A percentile compares a stretch with the other conserved stretches of the same genome.
These are phyloP conservation scores for Orycteropus afer DNA, from an alignment of 2,113 vertebrate species.

Conservation along the genomic window DNA sequence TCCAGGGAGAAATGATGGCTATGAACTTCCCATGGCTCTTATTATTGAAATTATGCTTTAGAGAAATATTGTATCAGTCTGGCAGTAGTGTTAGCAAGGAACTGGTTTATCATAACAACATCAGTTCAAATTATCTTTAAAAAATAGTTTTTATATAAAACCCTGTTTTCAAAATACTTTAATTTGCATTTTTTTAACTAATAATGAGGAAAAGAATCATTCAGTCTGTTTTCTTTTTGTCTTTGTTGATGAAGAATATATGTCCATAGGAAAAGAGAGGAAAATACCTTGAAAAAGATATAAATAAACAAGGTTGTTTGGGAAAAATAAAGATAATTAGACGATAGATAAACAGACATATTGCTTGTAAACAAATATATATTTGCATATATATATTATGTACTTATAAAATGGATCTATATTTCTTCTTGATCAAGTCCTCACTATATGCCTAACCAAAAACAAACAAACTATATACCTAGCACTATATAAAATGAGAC, in stretches of 20 bases:
- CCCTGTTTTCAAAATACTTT: conserved; percentile 29
- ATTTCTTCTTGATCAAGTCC: not conserved
- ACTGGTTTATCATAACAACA: not conserved
- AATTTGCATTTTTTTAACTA: conserved; percentile 72
- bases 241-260: conserved; percentile 47
- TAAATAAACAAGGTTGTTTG: not conserved
- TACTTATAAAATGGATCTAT: not conserved
- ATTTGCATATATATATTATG: not conserved
- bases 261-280: not conserved
- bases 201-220: conserved; percentile 32
- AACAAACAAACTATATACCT: too few species aligned
- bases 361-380: not conserved
- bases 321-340: not conserved
- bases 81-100: not conserved
- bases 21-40: not conserved
- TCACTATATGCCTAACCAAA: not conserved
- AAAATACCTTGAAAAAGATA: conserved; percentile 22
- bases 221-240: conserved; percentile 51
- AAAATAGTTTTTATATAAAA: too few species aligned
- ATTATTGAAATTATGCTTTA: not conserved
- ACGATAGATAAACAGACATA: not conserved
- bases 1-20: not conserved
- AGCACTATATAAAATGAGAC: not conserved
- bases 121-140: not conserved
- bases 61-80: not conserved